These are phyloP conservation scores for Halichoeres trimaculatus DNA, from an alignment of 2,113 vertebrate species.

Conservation along the genomic window DNA sequence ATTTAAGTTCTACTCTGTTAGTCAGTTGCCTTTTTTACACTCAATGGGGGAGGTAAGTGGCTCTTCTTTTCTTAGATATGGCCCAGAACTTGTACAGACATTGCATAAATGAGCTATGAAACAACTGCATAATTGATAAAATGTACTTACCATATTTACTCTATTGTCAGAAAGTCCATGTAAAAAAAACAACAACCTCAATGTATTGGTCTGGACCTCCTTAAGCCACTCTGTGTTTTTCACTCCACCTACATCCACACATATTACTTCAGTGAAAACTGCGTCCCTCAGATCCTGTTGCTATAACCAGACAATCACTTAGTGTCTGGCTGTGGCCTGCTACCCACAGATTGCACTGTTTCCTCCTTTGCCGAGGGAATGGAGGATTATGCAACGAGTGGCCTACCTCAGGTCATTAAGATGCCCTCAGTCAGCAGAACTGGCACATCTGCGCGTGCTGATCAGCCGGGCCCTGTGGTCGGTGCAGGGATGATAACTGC, in stretches of 20 bases:
- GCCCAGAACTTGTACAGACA: not conserved
- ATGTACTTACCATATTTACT: too few relatives aligned
- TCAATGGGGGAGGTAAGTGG: too few relatives aligned
- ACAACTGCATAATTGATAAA: not conserved
- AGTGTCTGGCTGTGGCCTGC: conserved; percentile 53
- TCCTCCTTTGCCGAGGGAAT: conserved; percentile 50
- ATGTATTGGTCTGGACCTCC: not conserved
- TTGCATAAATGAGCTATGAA: not conserved
- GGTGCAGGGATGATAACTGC: conserved; percentile 74
- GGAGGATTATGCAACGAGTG: conserved; percentile 63
- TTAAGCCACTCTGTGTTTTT: not conserved
- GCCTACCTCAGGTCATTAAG: conserved; percentile 76
- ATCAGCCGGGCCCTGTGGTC: conserved; percentile 68
- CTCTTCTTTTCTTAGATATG: not conserved
- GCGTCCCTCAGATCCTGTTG: conserved; percentile 31
- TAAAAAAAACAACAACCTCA: too few relatives aligned
- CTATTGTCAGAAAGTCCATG: too few relatives aligned
- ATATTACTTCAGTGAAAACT: conserved; percentile 31
- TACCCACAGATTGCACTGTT: conserved; percentile 59
- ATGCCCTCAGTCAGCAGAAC: conserved; percentile 76
- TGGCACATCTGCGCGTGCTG: conserved; percentile 67
- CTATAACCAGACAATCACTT: conserved; percentile 57
- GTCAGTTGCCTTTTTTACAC: not conserved
- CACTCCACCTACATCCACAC: conserved; percentile 2
- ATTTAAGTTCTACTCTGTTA: not conserved